A percentile compares a stretch with the other conserved stretches of the same genome.
Evolutionary conservation across 2,797 vertebrate species (phyloP).

Genomic region (Harpagifer antarcticus): DNA sequence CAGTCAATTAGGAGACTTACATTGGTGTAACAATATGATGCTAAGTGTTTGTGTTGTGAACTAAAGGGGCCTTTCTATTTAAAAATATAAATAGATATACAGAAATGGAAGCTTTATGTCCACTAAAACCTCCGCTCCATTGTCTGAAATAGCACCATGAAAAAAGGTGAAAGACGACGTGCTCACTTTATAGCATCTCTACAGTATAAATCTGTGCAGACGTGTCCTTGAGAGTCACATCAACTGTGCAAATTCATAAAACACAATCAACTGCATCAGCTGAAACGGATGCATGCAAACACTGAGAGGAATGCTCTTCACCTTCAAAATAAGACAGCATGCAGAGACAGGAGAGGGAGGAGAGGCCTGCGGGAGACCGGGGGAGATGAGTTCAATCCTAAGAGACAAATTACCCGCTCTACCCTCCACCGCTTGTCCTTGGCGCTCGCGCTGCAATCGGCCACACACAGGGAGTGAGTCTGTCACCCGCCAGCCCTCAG

Average conservation of each 20-base stretch:
- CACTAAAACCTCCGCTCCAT: not conserved
- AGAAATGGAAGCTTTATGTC: not conserved
- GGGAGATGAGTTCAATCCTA: conserved; percentile 72
- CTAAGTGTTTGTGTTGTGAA: not conserved
- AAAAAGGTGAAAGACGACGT: not conserved
- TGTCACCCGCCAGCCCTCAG: conserved; percentile 69
- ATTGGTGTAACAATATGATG: not conserved
- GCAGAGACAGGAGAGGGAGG: conserved; percentile 43
- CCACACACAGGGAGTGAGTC: conserved; percentile 56
- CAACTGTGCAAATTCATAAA: conserved; percentile 31
- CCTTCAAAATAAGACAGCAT: conserved; percentile 73
- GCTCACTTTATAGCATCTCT: not conserved
- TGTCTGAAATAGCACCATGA: not conserved
- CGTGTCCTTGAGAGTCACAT: conserved; percentile 11
- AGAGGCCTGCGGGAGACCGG: conserved; percentile 61
- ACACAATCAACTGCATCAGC: conserved; percentile 53
- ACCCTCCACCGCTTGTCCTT: conserved; percentile 81
- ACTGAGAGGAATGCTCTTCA: conserved; percentile 67
- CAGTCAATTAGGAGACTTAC: not conserved
- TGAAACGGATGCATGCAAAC: conserved; percentile 52
- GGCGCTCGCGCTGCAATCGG: conserved; percentile 63
- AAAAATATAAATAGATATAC: not conserved
- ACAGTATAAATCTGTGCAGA: not conserved
- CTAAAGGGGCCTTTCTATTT: not conserved
- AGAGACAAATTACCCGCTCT: conserved; percentile 80